Evolutionary conservation across 1,140 invertebrate species (phyloP).

Genomic region (Stegodyphus mimosarum): DNA sequence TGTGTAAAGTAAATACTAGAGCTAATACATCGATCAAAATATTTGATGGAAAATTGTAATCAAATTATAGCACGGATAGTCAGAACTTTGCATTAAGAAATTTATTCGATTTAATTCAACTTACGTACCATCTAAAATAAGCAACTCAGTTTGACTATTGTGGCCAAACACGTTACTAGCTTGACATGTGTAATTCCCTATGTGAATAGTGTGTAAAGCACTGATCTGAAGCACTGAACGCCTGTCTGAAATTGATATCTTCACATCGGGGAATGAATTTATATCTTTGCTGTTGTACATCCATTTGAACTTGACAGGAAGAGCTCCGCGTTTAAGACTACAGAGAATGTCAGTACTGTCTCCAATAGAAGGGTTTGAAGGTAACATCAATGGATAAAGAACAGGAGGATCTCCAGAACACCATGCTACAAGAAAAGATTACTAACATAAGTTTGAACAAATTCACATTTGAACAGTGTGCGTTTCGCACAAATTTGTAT

Average conservation of each 20-base stretch:
- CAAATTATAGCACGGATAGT: too few relatives aligned
- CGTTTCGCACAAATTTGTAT: too few relatives aligned
- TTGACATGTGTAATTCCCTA: conserved; percentile 63
- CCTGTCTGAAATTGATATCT: conserved; percentile 29
- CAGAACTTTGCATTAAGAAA: too few relatives aligned
- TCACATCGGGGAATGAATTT: neutral
- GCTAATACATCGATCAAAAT: too few relatives aligned
- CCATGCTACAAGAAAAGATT: neutral
- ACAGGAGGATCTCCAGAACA: conserved; percentile 3
- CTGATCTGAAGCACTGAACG: conserved; percentile 22
- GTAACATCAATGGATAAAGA: conserved; percentile 42
- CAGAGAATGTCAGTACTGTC: conserved; percentile 45
- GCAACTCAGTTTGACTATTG: too few relatives aligned
- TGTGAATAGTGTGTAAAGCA: conserved; percentile 30
- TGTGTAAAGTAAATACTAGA: too few relatives aligned
- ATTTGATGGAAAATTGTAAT: too few relatives aligned
- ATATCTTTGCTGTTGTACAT: conserved; percentile 3
- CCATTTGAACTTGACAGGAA: conserved; percentile 59
- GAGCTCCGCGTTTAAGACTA: conserved; percentile 50
- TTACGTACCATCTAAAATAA: too few relatives aligned
- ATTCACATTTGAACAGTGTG: too few relatives aligned
- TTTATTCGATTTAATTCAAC: too few relatives aligned
- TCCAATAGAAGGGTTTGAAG: conserved; percentile 29
- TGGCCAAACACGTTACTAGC: neutral
- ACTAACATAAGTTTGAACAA: too few relatives aligned